Evolutionary conservation across 2,797 vertebrate species (phyloP), one percentile per base, ranked within the genome.

Genomic region (Sebastes hopkinsi): DNA sequence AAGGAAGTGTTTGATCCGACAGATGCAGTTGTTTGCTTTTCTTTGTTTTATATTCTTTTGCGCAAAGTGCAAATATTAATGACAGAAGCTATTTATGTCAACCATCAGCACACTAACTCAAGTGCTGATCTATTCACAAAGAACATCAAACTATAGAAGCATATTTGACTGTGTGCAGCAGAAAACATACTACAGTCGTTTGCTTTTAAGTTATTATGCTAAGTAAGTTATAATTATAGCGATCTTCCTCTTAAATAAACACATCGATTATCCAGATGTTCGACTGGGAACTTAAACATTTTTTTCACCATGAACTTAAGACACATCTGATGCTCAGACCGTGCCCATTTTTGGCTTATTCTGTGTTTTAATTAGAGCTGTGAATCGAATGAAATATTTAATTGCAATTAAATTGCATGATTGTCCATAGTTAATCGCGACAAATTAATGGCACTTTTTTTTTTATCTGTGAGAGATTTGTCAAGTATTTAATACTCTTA

Each of bases 1-100:
- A 66, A 20, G 27, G 75, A 60, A 58, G 60, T 11, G 54, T 34
- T 81, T n/a, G 72, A 72, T 73, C 29, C 38, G 36, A 72, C 38
- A 70, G 32, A 68, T 62, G 70, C 38, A 84, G 67, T 14, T 56
- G 46, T 64, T 82, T 74, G 42, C 16, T 76, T 74, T 58, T 54
- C 30, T 60, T 69, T 61, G 12, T 7, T 61, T 77, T 77, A 50
- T 8, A 50, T 50, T 20, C 7, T 76, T 71, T 36, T 29, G 6
- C 13, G 50, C 14, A 56, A 67, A 23, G 27, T 29, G 12, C 29
- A 81, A 75, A 80, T 64, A 74, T 58, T 30, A 70, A 20, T 11
- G 52, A 60, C 61, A 42, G 10, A 64, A 27, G 30, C n/a, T n/a
- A 59, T 64, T 72, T 61, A 12, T n/a, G 46, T 67, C 54, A 72